Percentiles rank a stretch among this genome's conserved stretches.
These are phyloP conservation scores for Atractosteus spatula DNA, from an alignment of 2,113 vertebrate species.

Conservation along the genomic window DNA sequence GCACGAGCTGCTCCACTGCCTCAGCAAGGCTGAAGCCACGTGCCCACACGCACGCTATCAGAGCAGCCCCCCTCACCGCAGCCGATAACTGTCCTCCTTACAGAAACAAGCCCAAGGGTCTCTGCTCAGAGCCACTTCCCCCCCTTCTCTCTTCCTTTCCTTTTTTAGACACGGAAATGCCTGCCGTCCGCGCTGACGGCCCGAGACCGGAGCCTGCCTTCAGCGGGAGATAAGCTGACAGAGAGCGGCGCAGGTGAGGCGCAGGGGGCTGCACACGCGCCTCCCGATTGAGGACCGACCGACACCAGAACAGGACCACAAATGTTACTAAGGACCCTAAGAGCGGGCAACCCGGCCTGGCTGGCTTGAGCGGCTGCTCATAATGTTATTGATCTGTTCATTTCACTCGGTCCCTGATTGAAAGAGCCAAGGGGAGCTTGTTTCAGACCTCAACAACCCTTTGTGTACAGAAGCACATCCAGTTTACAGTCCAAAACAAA, in stretches of 20 bases:
- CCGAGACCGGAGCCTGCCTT: slow-evolving; percentile 20
- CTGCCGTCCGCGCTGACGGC: slow-evolving; percentile 26
- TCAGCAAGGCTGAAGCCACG: not conserved
- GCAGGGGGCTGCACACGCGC: not conserved
- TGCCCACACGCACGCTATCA: slow-evolving; percentile 26
- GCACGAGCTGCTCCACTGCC: too few species aligned
- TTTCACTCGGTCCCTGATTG: too few species aligned
- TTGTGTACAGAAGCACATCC: too few species aligned
- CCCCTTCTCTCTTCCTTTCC: slow-evolving; percentile 31
- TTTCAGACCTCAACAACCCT: too few species aligned
- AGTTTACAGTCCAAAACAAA: too few species aligned
- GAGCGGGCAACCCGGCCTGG: too few species aligned
- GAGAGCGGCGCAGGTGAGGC: not conserved
- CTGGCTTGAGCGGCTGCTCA: too few species aligned
- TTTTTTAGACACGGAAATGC: slow-evolving; percentile 43
- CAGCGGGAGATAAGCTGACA: not conserved
- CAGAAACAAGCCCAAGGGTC: slow-evolving; percentile 40
- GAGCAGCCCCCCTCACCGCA: slow-evolving; percentile 21
- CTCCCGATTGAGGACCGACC: not conserved
- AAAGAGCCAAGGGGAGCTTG: too few species aligned
- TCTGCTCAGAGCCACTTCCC: slow-evolving; percentile 21
- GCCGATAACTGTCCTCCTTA: slow-evolving; percentile 46
- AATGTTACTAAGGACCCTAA: too few species aligned
- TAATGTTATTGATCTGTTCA: too few species aligned
- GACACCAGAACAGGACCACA: not conserved